Evolutionary conservation across 2,888 invertebrate genomes (phyloP).

Genomic region (Xylocampa areola): DNA sequence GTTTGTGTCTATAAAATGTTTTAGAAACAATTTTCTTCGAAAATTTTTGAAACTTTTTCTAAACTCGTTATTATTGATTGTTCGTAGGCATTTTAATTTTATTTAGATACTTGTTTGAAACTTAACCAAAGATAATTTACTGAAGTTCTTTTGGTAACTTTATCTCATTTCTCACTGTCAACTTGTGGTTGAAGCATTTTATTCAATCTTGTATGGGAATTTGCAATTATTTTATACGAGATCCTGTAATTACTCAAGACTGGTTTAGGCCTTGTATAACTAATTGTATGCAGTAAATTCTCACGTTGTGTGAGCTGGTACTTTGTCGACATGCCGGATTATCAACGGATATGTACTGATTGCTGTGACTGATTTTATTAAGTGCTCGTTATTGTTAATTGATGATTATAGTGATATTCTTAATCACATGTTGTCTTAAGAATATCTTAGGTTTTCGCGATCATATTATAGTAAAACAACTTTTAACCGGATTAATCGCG

Average conservation of each 20-base stretch:
- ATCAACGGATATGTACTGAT: slow-evolving; percentile 12
- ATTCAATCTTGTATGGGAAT: slow-evolving; percentile 16
- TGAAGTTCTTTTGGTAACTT: slow-evolving; percentile 34
- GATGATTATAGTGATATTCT: neutral
- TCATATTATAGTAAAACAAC: no score
- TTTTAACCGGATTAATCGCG: no score
- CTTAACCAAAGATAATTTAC: slow-evolving; percentile 39
- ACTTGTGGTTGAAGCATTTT: slow-evolving; percentile 31
- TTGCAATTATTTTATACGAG: slow-evolving; percentile 18
- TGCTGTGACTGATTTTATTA: slow-evolving; percentile 35
- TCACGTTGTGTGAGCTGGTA: slow-evolving; percentile 13
- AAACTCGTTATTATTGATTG: slow-evolving; percentile 32
- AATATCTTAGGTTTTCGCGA: no score
- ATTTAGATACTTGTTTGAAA: slow-evolving; percentile 28
- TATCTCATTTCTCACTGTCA: slow-evolving; percentile 42
- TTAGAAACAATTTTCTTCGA: slow-evolving; percentile 11
- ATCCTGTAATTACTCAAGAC: slow-evolving; percentile 15
- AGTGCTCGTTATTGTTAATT: neutral
- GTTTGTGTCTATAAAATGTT: slow-evolving; percentile 18
- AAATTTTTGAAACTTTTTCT: slow-evolving; percentile 25
- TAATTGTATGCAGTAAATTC: slow-evolving; percentile 33
- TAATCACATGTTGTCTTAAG: neutral
- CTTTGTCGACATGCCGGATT: slow-evolving; percentile 19
- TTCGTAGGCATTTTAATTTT: slow-evolving; percentile 35
- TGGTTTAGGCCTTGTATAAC: slow-evolving; percentile 28